Evolutionary conservation across 2,888 invertebrate species (phyloP), one percentile per base, ranked within the genome.

Genomic region (Leucania comma): DNA sequence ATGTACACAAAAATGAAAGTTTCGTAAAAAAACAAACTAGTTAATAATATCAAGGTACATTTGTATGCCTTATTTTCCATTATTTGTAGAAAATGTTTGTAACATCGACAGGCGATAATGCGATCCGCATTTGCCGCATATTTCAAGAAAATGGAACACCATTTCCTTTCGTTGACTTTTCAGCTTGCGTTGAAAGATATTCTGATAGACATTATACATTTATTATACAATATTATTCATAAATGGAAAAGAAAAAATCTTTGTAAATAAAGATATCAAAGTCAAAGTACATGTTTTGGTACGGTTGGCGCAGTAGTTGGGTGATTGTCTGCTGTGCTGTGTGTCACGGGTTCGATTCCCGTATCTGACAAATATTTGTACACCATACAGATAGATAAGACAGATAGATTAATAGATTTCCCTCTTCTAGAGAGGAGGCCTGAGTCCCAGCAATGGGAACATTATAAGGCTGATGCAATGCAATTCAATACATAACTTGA

Each of bases 71-170:
- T 14, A n/a, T 2, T 50, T 50, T 12, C 10, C 9, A 24, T 17
- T 50, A 14, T 59, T 59, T 51, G 3, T 50, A 46, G 17, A 76
- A 42, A 54, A 62, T 58, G 48, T 66, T 63, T 22, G 24, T 50
- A 42, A 26, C 29, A 64, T 64, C 38, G 67, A 67, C 56, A 67
- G 38, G 54, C 63, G 54, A 65, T 75, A 75, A 57, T 62, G 48
- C 57, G 22, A 67, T 71, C 59, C 56, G 51, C 38, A 71, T 77
- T 63, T 72, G 24, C 38, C 46, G 38, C 38, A 60, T 72, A 59
- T 63, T 53, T 78, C 63, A 71, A 50, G 38, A 63, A 77, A 77
- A 72, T 72, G 51, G 72, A 51, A 35, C 66, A 59, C 46, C 62
- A 63, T 77, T 77, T 77, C 38, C 63, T 67, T 56, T 4, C 51